phyloP scores from a whole-genome alignment of 2,113 vertebrate species.

The Chaetura pelagica region DNA sequence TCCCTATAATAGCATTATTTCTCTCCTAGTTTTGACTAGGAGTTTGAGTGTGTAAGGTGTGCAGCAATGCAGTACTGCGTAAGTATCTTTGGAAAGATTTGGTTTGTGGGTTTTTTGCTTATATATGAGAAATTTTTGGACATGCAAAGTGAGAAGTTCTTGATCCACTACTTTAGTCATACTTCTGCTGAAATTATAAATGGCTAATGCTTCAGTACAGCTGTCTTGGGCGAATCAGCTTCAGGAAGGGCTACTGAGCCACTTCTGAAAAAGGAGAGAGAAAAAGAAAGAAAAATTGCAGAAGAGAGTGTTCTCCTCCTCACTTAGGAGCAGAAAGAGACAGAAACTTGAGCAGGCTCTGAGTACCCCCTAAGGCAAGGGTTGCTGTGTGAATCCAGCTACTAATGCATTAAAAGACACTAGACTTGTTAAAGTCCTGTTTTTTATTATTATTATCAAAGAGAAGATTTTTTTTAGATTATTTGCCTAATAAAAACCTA shows the following conservation, averaged over 20 bases:
- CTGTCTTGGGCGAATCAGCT: neutral
- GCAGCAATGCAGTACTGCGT: neutral
- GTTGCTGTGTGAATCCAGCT: neutral
- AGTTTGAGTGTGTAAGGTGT: neutral
- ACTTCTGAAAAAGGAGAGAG: neutral
- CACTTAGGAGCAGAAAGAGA: neutral
- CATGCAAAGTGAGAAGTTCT: neutral
- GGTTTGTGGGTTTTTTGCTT: neutral
- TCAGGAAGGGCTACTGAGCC: neutral
- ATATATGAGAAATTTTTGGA: neutral
- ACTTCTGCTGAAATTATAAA: neutral
- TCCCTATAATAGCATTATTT: neutral
- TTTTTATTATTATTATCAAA: neutral
- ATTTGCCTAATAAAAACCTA: neutral
- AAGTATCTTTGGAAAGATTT: neutral
- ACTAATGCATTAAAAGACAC: neutral
- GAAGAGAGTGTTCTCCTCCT: neutral
- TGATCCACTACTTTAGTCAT: neutral
- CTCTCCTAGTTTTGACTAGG: neutral
- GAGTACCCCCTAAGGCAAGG: neutral
- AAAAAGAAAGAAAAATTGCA: neutral
- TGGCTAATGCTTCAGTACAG: neutral
- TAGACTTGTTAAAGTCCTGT: neutral
- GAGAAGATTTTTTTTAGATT: neutral
- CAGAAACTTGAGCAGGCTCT: neutral